phyloP scores from a whole-genome alignment of 2,888 invertebrate species.

The Idaea dimidiata region DNA sequence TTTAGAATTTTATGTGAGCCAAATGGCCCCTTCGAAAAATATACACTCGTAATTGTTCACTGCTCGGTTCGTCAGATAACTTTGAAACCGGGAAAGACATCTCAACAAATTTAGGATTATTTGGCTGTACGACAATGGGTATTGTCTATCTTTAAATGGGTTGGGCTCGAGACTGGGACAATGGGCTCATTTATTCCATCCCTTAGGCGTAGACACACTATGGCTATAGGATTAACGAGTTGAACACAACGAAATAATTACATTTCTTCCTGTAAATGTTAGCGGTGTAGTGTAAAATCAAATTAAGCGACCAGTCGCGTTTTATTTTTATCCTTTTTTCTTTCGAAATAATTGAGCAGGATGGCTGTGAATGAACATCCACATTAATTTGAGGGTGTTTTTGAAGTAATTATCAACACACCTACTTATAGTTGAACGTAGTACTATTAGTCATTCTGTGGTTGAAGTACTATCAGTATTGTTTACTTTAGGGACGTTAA shows the following conservation, averaged over 20 bases:
- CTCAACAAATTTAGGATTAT: constrained; percentile 66
- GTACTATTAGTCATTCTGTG: no score
- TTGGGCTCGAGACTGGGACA: constrained; percentile 58
- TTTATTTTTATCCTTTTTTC: not conserved
- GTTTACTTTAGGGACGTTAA: not conserved
- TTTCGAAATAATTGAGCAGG: not conserved
- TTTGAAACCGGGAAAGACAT: constrained; percentile 57
- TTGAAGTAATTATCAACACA: no score
- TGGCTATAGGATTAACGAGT: constrained; percentile 56
- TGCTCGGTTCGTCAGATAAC: constrained; percentile 48
- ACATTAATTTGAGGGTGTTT: no score
- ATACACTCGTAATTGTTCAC: constrained; percentile 36
- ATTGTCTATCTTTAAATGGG: constrained; percentile 72
- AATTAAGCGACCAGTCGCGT: constrained; percentile 20
- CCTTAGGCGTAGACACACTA: constrained; percentile 65
- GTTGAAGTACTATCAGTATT: no score
- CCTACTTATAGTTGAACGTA: no score
- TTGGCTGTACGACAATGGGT: constrained; percentile 65
- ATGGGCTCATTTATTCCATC: constrained; percentile 70
- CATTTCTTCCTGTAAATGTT: constrained; percentile 42
- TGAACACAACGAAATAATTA: constrained; percentile 61
- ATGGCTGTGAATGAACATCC: no score
- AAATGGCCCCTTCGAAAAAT: not conserved
- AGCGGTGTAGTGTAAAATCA: constrained; percentile 21
- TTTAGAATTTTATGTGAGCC: no score